These are phyloP conservation scores for Morus bassanus DNA, from an alignment of 2,797 vertebrate genomes.

Conservation along the genomic window DNA sequence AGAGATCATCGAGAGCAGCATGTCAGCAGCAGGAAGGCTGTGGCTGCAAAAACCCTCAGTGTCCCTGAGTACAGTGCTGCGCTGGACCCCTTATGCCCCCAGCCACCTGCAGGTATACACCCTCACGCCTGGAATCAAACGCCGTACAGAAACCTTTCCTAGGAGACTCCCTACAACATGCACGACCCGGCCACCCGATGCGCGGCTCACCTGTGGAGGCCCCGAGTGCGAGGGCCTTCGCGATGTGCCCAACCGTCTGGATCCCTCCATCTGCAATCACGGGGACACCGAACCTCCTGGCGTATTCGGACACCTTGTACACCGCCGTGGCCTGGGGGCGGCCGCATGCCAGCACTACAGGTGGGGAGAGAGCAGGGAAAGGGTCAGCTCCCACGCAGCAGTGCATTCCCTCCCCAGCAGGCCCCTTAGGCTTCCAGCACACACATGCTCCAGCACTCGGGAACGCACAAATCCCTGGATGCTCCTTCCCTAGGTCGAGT, in stretches of 20 bases:
- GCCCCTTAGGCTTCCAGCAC: slow-evolving; percentile 33
- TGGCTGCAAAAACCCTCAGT: background rate
- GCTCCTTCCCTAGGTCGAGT: background rate
- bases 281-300: slow-evolving; percentile 90
- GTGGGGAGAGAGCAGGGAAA: background rate
- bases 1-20: background rate
- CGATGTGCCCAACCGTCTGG: slow-evolving; percentile 92
- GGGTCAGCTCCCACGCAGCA: background rate
- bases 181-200: accelerated
- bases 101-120: accelerated
- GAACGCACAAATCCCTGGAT: background rate
- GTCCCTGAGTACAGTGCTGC: background rate
- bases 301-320: slow-evolving; percentile 98
- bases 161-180: accelerated
- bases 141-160: accelerated
- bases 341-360: slow-evolving; percentile 91
- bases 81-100: background rate
- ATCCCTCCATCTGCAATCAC: slow-evolving; percentile 97
- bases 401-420: background rate
- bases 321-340: slow-evolving; percentile 96
- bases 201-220: slow-evolving; percentile 89
- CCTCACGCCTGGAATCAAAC: accelerated
- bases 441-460: slow-evolving; percentile 48
- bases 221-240: slow-evolving; percentile 92
- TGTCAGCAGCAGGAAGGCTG: background rate